A percentile compares a stretch with the other conserved stretches of the same genome.
Conservation (phyloP, 92 coral and sea anemone genomes). For the Parazoanthus darwini region DNA sequence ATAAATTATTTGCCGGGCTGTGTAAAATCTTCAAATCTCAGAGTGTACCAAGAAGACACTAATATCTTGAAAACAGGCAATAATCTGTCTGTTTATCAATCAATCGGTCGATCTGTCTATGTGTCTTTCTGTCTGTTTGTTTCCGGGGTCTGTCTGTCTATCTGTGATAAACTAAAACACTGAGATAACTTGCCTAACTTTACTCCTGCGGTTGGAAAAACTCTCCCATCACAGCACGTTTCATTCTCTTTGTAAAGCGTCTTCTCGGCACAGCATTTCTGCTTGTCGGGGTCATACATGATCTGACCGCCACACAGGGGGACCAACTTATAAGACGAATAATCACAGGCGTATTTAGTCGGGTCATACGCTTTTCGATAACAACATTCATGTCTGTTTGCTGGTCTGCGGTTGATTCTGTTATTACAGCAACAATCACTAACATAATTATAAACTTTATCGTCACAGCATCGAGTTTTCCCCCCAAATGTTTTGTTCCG, state of each 20-base stretch:
- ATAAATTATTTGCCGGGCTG: too few species aligned
- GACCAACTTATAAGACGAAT: background rate
- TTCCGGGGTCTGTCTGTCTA: background rate
- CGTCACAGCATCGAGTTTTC: background rate
- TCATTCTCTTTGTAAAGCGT: conserved; percentile 13
- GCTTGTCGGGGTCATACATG: background rate
- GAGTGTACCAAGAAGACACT: too few species aligned
- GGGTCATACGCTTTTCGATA: conserved; percentile 16
- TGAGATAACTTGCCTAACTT: background rate
- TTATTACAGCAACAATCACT: background rate
- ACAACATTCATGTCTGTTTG: background rate
- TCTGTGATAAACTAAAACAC: background rate
- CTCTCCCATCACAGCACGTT: conserved; percentile 2
- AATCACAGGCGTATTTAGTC: background rate
- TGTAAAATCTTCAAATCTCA: too few species aligned
- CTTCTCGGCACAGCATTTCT: conserved; percentile 15
- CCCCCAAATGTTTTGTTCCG: conserved; percentile 11
- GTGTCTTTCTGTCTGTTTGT: background rate
- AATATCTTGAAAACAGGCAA: too few species aligned
- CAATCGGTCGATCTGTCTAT: background rate
- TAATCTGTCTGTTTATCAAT: too few species aligned
- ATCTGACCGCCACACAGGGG: background rate
- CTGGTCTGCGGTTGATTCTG: background rate
- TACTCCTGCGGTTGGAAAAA: background rate
- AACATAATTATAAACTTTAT: background rate